Conservation (phyloP, 2,888 invertebrate species). For the Microctonus aethiopoides region DNA sequence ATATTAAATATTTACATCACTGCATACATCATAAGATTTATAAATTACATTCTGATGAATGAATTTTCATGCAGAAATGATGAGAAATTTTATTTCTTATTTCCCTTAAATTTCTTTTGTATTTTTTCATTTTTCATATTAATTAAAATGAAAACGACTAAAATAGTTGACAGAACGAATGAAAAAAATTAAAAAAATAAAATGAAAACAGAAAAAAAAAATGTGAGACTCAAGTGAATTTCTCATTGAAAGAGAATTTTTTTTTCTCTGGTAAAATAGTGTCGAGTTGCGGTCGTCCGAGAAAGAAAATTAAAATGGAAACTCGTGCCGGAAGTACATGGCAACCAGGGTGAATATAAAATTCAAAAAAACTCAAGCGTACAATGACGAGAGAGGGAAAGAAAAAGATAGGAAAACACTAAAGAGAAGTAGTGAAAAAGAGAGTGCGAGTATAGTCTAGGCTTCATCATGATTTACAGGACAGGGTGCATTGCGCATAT, state of each 20-base stretch:
- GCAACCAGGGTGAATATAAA: constrained; percentile 32
- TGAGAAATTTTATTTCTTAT: not conserved
- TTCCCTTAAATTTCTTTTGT: not conserved
- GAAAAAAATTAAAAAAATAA: too few species aligned
- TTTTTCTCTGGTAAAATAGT: constrained; percentile 28
- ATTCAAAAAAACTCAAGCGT: constrained; percentile 8
- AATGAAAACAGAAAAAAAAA: too few species aligned
- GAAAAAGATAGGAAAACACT: constrained; percentile 29
- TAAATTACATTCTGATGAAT: not conserved
- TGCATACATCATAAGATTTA: not conserved
- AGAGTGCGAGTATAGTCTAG: constrained; percentile 27
- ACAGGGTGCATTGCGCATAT: constrained; percentile 24
- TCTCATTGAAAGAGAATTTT: not conserved
- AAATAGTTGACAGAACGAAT: not conserved
- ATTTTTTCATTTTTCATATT: not conserved
- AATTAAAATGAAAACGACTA: constrained; percentile 6
- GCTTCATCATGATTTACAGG: constrained; percentile 38
- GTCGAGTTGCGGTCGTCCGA: constrained; percentile 16
- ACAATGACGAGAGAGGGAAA: not conserved
- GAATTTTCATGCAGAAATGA: not conserved
- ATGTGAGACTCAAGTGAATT: not conserved
- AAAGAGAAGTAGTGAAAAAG: constrained; percentile 8
- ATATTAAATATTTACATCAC: not conserved
- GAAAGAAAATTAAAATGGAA: constrained; percentile 44
- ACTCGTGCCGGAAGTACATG: constrained; percentile 39